Conservation (phyloP, 2,888 invertebrate species). For the Drosophila flavopinicola region DNA sequence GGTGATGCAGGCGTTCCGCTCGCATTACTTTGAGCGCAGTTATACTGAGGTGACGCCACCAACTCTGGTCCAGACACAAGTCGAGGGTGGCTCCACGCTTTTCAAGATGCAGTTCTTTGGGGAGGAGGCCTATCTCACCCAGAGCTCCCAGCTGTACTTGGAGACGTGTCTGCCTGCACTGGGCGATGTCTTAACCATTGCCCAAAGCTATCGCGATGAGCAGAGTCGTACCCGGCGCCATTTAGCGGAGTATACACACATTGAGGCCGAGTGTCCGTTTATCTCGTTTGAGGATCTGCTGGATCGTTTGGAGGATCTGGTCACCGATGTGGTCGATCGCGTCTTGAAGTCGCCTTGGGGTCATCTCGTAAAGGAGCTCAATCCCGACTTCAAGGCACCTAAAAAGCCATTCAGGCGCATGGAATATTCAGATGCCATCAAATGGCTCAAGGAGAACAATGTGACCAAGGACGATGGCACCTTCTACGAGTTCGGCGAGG, state of each 20-base stretch:
- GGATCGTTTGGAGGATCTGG: conserved; percentile 94
- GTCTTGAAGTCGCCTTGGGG: conserved; percentile 94
- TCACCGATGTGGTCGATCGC: conserved; percentile 97
- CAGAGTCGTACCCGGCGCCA: conserved; percentile 98
- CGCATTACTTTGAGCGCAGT: conserved; percentile 91
- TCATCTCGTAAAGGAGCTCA: conserved; percentile 93
- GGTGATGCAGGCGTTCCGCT: conserved; percentile 91
- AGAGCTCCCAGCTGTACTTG: conserved; percentile 98
- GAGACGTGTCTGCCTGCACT: conserved; percentile 97
- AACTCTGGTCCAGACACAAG: conserved; percentile 98
- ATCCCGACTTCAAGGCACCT: conserved; percentile 94
- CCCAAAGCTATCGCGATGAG: conserved; percentile 99
- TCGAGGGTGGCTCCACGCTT: conserved; percentile 99
- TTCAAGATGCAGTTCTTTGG: conserved; percentile 93
- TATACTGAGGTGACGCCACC: conserved; percentile 98
- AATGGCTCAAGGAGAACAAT: conserved; percentile 94
- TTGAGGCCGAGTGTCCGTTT: conserved; percentile 98
- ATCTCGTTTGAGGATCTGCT: conserved; percentile 96
- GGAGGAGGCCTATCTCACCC: conserved; percentile 96
- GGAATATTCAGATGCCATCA: conserved; percentile 97
- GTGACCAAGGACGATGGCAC: conserved; percentile 98
- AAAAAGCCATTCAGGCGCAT: conserved; percentile 96
- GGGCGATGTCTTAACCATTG: conserved; percentile 98
- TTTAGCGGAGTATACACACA: conserved; percentile 98
- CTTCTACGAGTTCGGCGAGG: conserved; percentile 99